Evolutionary conservation across 2,113 vertebrate species (phyloP), one percentile per base, ranked within the genome.

Genomic region (Peromyscus polionotus): DNA sequence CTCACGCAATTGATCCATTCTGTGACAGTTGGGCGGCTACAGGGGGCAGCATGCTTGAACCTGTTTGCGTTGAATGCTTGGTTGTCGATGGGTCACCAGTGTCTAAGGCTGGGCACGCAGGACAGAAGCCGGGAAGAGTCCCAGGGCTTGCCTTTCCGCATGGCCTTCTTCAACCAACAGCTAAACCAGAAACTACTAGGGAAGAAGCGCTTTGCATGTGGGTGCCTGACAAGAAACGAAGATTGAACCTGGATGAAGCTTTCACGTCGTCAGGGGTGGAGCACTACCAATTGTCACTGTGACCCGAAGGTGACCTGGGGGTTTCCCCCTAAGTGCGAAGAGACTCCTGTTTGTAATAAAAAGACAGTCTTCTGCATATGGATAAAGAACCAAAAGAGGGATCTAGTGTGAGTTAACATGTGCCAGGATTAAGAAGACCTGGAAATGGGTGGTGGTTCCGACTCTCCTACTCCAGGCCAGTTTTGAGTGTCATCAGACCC

Each of bases 71-170:
- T 83, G 73, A 83, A 7, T 13, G 4, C 0, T 26, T 68, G 3
- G 36, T 9, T 83, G 31, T 39, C 63, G 6, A 12, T 19, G 51
- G 33, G 42, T 72, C 26, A 59, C 24, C 3, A 1, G 3, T 13
- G 22, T 36, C 87, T 67, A 31, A 67, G 84, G 17, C 1, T 6
- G 26, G 75, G 8, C 22, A 1, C 0, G 0, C 2, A 33, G 4
- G 28, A 67, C 65, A 67, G 85, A 45, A 20, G 83, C 68, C 24
- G 16, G 9, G 36, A 20, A 33, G 59, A 39, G 36, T 10, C 61
- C 20, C 7, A 57, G 8, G 42, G 12, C 20, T 31, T 36, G 8
- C 54, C 39, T 7, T 84, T 42, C 57, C 83, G 81, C 33, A 31
- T 4, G 36, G 65, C 26, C 57, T 26, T 31, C 57, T 14, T 24